Evolutionary conservation across 2,888 invertebrate species (phyloP).

Genomic region (Plemyria rubiginata): DNA sequence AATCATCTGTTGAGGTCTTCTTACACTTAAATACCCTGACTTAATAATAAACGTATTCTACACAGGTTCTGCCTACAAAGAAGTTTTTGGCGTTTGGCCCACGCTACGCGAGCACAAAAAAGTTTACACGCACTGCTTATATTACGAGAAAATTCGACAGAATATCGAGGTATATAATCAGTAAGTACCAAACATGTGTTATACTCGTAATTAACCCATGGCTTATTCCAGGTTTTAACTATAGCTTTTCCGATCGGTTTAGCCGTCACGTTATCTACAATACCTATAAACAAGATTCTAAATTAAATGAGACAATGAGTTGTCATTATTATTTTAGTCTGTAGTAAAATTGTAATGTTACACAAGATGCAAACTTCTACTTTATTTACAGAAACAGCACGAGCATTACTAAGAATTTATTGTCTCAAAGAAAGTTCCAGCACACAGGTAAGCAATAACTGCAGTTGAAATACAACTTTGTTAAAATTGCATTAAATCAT

Average conservation of each 20-base stretch:
- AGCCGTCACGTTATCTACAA: no score
- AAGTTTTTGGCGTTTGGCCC: conserved; percentile 44
- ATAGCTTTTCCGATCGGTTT: no score
- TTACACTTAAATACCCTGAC: conserved; percentile 11
- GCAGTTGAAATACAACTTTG: conserved; percentile 46
- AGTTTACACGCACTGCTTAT: conserved; percentile 48
- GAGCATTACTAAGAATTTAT: conserved; percentile 58
- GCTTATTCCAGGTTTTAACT: no score
- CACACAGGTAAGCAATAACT: conserved; percentile 58
- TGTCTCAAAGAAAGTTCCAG: conserved; percentile 50
- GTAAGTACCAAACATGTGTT: conserved; percentile 10
- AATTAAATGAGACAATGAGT: no score
- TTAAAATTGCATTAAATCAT: conserved; percentile 58
- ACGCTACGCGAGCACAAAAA: conserved; percentile 38
- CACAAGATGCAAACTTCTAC: conserved; percentile 25
- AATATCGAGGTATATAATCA: conserved; percentile 9
- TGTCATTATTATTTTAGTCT: no score
- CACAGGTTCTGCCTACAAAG: conserved; percentile 48
- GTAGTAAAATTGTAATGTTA: neutral
- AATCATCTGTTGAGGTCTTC: conserved; percentile 10
- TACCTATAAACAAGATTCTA: no score
- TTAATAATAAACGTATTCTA: conserved; percentile 37
- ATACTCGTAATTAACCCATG: no score
- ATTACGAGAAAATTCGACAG: conserved; percentile 38
- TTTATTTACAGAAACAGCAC: conserved; percentile 67